Conservation (phyloP, 2,888 invertebrate genomes). For the Epinotia bilunana region DNA sequence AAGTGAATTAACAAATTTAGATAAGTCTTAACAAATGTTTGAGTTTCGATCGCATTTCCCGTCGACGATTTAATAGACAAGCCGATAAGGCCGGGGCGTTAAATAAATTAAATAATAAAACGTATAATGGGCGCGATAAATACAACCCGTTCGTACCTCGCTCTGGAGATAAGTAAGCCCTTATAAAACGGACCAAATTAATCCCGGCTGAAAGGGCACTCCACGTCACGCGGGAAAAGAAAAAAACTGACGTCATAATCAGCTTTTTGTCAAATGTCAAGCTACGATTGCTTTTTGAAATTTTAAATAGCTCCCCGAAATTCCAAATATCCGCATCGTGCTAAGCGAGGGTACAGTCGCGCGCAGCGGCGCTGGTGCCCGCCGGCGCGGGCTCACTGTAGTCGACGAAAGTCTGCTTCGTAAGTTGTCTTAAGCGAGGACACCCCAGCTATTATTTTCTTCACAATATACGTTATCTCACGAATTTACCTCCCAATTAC, state of each 20-base stretch:
- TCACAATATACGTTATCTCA: conserved; percentile 68
- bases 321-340: conserved; percentile 54
- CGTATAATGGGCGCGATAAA: conserved; percentile 82
- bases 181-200: conserved; percentile 82
- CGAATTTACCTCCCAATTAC: conserved; percentile 78
- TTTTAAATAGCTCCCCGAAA: conserved; percentile 76
- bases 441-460: conserved; percentile 53
- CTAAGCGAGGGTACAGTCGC: conserved; percentile 56
- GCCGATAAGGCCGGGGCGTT: conserved; percentile 78
- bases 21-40: conserved; percentile 72
- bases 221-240: conserved; percentile 65
- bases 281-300: conserved; percentile 74
- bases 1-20: conserved; percentile 66
- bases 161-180: conserved; percentile 79
- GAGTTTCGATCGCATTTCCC: conserved; percentile 77
- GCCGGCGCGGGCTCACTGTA: conserved; percentile 31
- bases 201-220: conserved; percentile 80
- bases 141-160: conserved; percentile 78
- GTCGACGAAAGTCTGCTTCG: conserved; percentile 15
- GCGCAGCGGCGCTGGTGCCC: conserved; percentile 39
- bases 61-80: conserved; percentile 81
- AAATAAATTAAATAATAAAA: conserved; percentile 85
- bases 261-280: conserved; percentile 83
- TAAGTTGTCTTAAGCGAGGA: conserved; percentile 30
- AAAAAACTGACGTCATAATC: conserved; percentile 82